phyloP scores from a whole-genome alignment of 2,797 vertebrate genomes.

The Eutrigla gurnardus region DNA sequence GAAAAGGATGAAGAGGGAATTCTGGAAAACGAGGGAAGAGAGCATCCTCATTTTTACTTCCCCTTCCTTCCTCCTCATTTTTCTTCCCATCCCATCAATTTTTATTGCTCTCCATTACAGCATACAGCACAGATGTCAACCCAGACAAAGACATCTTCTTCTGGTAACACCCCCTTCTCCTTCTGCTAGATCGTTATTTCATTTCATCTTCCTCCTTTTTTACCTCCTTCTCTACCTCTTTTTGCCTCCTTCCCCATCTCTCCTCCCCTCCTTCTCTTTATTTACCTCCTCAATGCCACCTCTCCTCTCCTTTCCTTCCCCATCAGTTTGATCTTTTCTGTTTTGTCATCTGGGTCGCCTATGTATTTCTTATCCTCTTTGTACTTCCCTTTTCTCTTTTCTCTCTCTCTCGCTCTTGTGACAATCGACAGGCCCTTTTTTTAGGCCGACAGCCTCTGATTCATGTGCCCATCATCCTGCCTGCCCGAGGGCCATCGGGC shows the following conservation, averaged over 20 bases:
- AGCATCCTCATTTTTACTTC: not conserved
- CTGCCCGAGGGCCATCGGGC: constrained; percentile 65
- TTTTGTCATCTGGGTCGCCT: constrained; percentile 56
- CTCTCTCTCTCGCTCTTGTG: constrained; percentile 31
- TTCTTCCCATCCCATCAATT: constrained; percentile 27
- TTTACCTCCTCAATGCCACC: not conserved
- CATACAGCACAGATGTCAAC: constrained; percentile 29
- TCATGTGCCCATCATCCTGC: constrained; percentile 77
- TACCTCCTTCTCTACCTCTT: not conserved
- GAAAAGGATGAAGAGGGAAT: not conserved
- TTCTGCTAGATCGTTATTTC: not conserved
- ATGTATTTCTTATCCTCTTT: constrained; percentile 21
- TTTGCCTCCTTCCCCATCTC: not conserved
- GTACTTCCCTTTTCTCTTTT: constrained; percentile 5
- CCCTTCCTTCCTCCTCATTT: not conserved
- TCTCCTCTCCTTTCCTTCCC: not conserved
- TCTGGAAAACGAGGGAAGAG: not conserved
- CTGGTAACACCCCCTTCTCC: not conserved
- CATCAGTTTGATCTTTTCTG: constrained; percentile 47
- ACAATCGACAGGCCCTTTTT: constrained; percentile 48
- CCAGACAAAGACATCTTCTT: constrained; percentile 16
- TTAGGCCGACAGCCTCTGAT: constrained; percentile 72
- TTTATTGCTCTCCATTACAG: constrained; percentile 26
- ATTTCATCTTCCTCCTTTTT: not conserved
- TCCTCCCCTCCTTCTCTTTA: not conserved